Conservation (phyloP, 2,888 invertebrate genomes). For the Platynereis dumerilii region DNA sequence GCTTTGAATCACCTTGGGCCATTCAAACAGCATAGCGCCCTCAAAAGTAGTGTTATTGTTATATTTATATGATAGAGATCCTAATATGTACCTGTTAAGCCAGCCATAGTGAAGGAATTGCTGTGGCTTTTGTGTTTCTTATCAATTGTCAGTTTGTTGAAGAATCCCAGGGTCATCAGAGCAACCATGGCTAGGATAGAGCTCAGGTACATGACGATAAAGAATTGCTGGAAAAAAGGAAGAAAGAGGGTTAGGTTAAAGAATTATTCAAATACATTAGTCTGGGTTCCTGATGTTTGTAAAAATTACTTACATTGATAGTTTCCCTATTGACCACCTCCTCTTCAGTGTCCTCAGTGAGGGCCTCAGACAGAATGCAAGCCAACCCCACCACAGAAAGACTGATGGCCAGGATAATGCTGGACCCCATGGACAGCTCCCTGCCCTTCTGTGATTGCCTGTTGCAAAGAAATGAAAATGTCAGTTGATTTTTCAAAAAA, state of each 20-base stretch:
- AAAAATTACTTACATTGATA: conserved; percentile 12
- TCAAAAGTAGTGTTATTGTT: too few species aligned
- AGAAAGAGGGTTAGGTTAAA: background rate
- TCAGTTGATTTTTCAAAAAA: background rate
- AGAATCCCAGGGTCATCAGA: background rate
- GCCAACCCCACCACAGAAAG: conserved; percentile 8
- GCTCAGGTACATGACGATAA: background rate
- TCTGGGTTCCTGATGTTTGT: too few species aligned
- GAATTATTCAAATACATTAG: too few species aligned
- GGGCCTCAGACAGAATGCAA: background rate
- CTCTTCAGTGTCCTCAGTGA: background rate
- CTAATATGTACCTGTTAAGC: too few species aligned
- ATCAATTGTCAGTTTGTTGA: conserved; percentile 10
- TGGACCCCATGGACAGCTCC: conserved; percentile 8
- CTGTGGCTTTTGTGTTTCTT: conserved; percentile 1
- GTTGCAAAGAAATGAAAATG: background rate
- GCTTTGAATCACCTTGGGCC: too few species aligned
- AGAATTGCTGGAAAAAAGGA: background rate
- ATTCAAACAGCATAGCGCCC: too few species aligned
- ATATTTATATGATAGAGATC: too few species aligned
- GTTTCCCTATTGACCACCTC: background rate
- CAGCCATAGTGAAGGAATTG: background rate
- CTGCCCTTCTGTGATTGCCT: conserved; percentile 15
- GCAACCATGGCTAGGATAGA: conserved; percentile 5
- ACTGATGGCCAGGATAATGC: background rate